Conservation (phyloP, 1,140 invertebrate species). For the Temnothorax longispinosus region DNA sequence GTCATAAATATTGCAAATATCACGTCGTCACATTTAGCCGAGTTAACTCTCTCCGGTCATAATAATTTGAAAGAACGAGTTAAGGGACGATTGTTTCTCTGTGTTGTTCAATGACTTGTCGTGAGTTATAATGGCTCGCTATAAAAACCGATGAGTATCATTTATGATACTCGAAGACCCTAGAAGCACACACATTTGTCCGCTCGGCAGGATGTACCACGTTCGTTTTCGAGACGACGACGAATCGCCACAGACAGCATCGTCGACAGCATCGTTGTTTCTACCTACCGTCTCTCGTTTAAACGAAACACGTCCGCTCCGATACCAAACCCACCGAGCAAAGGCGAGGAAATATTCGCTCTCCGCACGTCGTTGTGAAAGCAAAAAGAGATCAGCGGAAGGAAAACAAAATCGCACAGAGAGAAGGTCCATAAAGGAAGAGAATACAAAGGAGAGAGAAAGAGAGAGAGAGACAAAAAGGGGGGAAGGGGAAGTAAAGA, state of each 20-base stretch:
- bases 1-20: background rate
- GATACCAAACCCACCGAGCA: slow-evolving; percentile 28
- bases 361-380: slow-evolving; percentile 15
- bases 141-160: slow-evolving; percentile 36
- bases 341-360: slow-evolving; percentile 54
- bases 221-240: slow-evolving; percentile 49
- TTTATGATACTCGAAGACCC: slow-evolving; percentile 33
- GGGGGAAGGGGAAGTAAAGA: background rate
- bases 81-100: slow-evolving; percentile 5
- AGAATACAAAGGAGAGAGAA: background rate
- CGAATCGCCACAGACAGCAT: slow-evolving; percentile 27
- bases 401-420: slow-evolving; percentile 32
- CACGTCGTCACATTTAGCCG: background rate
- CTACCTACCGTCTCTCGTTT: slow-evolving; percentile 28
- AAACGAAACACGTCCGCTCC: slow-evolving; percentile 39
- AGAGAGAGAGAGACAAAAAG: background rate
- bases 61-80: background rate
- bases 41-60: background rate
- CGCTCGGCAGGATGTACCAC: slow-evolving; percentile 3
- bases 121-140: slow-evolving; percentile 22
- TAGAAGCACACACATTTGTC: background rate
- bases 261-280: slow-evolving; percentile 40
- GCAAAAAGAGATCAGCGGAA: slow-evolving; percentile 45
- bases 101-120: slow-evolving; percentile 24
- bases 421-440: slow-evolving; percentile 30